Evolutionary conservation across 2,113 vertebrate genomes (phyloP).

Genomic region (Eclectus roratus): DNA sequence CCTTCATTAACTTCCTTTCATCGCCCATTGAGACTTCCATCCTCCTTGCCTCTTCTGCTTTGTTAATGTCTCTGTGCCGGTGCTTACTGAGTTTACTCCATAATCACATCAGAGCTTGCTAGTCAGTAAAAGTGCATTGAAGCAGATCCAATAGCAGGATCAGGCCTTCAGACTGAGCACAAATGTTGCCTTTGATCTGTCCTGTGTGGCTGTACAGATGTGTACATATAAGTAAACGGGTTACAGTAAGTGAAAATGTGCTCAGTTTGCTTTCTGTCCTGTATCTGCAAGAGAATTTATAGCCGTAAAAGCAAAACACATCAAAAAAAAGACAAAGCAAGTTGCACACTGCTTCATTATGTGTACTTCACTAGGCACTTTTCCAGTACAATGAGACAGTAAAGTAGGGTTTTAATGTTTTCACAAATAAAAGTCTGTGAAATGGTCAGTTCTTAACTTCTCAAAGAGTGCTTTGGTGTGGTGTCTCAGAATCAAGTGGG

Average conservation of each 20-base stretch:
- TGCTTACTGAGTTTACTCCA: neutral
- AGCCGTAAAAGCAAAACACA: neutral
- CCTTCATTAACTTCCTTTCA: neutral
- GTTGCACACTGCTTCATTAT: neutral
- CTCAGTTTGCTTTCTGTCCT: neutral
- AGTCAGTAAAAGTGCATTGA: neutral
- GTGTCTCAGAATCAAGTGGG: neutral
- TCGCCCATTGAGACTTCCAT: neutral
- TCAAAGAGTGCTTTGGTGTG: neutral
- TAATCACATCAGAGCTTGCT: neutral
- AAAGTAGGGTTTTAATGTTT: neutral
- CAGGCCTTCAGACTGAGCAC: neutral
- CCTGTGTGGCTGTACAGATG: neutral
- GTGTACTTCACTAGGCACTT: accelerated
- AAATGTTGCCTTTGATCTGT: neutral
- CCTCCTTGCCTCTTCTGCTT: neutral
- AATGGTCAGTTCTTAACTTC: neutral
- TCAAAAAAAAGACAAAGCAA: neutral
- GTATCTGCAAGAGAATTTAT: neutral
- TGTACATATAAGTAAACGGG: neutral
- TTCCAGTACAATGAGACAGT: neutral
- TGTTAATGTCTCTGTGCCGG: neutral
- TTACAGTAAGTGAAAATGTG: neutral
- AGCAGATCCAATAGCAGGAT: neutral
- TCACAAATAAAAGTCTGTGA: neutral